Conservation (phyloP, 2,797 vertebrate species). For the Salmo trutta region DNA sequence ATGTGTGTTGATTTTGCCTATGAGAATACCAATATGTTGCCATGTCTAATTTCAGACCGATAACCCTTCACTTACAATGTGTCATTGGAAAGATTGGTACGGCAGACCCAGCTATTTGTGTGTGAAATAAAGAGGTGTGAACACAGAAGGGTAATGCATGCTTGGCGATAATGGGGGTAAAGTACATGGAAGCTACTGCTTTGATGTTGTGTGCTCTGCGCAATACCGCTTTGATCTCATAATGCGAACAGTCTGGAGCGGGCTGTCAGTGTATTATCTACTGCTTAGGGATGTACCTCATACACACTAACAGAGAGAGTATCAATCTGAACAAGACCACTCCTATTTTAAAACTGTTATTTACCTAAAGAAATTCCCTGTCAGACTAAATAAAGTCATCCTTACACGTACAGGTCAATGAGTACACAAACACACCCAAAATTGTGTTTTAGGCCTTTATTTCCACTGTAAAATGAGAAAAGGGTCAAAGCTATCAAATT, state of each 20-base stretch:
- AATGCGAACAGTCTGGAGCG: conserved; percentile 28
- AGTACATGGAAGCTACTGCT: conserved; percentile 32
- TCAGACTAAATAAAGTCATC: background rate
- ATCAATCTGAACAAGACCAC: background rate
- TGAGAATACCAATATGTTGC: background rate
- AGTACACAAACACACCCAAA: no score
- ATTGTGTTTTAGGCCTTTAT: background rate
- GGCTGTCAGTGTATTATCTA: conserved; percentile 31
- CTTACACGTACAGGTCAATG: background rate
- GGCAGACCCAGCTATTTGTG: conserved; percentile 11
- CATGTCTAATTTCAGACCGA: background rate
- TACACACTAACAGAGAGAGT: background rate
- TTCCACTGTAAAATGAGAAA: background rate
- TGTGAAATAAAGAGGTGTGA: conserved; percentile 16
- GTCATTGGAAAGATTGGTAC: background rate
- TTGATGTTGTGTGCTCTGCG: conserved; percentile 47
- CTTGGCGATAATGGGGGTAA: conserved; percentile 12
- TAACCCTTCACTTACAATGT: background rate
- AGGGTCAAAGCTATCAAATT: background rate
- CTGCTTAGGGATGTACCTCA: conserved; percentile 20
- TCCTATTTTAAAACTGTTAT: background rate
- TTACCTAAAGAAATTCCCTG: background rate
- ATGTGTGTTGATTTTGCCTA: background rate
- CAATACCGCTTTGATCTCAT: conserved; percentile 49
- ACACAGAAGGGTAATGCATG: conserved; percentile 12